Evolutionary conservation across 2,888 invertebrate species (phyloP).

Genomic region (Xanthia icteritia): DNA sequence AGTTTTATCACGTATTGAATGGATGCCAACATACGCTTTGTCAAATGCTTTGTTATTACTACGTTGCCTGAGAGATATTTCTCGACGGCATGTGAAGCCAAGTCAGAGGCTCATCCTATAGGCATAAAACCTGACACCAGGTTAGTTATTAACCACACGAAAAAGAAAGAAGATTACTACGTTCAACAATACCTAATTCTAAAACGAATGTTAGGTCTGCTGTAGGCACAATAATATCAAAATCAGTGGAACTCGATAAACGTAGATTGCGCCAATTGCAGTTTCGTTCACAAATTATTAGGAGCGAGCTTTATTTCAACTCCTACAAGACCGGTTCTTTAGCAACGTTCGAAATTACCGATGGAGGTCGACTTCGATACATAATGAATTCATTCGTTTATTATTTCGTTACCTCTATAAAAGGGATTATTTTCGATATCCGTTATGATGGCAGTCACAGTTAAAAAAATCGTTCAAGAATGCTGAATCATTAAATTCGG

Average conservation of each 20-base stretch:
- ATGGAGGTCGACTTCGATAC: conserved; percentile 73
- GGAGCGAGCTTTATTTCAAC: conserved; percentile 68
- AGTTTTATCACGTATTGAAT: conserved; percentile 55
- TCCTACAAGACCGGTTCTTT: conserved; percentile 77
- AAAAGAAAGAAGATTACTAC: neutral
- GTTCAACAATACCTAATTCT: conserved; percentile 9
- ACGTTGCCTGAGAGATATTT: neutral
- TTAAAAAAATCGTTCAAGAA: conserved; percentile 12
- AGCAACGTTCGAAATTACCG: conserved; percentile 75
- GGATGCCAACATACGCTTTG: conserved; percentile 49
- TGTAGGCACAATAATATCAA: conserved; percentile 35
- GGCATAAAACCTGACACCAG: too few species aligned
- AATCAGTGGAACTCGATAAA: conserved; percentile 22
- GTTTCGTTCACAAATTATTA: conserved; percentile 64
- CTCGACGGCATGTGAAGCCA: too few species aligned
- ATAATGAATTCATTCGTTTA: conserved; percentile 63
- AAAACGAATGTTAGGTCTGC: conserved; percentile 10
- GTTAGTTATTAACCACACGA: too few species aligned
- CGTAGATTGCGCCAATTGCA: conserved; percentile 55
- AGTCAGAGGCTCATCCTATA: too few species aligned
- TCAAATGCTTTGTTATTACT: conserved; percentile 39
- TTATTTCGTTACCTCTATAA: conserved; percentile 43
- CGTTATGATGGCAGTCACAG: conserved; percentile 13
- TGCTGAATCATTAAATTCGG: conserved; percentile 37
- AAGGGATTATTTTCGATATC: conserved; percentile 39